Conservation (phyloP, 2,888 invertebrate genomes). For the Galeruca laticollis region DNA sequence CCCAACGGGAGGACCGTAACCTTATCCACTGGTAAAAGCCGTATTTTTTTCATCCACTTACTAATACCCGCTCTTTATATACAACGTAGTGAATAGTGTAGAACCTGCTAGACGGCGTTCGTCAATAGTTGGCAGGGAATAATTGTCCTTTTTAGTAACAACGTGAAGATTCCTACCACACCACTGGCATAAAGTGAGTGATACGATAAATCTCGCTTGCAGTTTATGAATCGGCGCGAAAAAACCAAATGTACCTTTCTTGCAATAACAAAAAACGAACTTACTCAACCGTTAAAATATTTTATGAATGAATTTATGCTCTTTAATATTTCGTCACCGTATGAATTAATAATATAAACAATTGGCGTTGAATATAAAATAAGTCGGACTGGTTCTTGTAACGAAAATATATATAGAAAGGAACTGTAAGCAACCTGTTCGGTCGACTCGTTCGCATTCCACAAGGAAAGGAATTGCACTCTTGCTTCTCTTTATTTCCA, state of each 20-base stretch:
- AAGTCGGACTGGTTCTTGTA: conserved; percentile 48
- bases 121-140: no score
- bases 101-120: no score
- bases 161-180: no score
- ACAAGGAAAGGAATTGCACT: conserved; percentile 34
- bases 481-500: conserved; percentile 11
- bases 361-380: conserved; percentile 44
- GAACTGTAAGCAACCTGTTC: conserved; percentile 50
- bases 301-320: conserved; percentile 39
- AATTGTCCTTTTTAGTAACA: no score
- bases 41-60: no score
- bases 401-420: conserved; percentile 38
- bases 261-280: not conserved
- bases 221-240: not conserved
- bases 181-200: no score
- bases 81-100: no score
- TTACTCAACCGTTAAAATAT: conserved; percentile 17
- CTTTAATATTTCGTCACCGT: conserved; percentile 46
- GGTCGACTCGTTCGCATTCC: conserved; percentile 51
- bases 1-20: no score
- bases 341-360: conserved; percentile 46
- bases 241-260: not conserved
- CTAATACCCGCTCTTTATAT: no score
- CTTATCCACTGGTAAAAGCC: no score
- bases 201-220: not conserved